These are phyloP conservation scores for Sebastes kiyomatsui DNA, from an alignment of 2,797 vertebrate genomes.

Conservation along the genomic window DNA sequence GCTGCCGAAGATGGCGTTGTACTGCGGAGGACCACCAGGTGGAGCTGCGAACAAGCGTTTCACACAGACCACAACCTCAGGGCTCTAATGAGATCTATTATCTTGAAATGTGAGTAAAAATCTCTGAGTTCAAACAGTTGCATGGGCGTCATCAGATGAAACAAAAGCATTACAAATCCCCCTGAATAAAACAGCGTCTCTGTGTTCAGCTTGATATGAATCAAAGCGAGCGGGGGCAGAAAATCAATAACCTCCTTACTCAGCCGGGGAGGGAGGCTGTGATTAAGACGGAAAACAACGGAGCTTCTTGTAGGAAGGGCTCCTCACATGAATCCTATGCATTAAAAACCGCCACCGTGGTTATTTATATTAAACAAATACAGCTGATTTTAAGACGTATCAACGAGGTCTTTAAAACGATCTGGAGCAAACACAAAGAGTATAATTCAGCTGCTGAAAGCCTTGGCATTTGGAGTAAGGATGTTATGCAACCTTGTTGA, in stretches of 20 bases:
- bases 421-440: constrained; percentile 60
- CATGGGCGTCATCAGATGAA: constrained; percentile 11
- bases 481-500: constrained; percentile 65
- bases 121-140: background rate
- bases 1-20: constrained; percentile 82
- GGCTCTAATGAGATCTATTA: constrained; percentile 12
- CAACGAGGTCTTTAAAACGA: constrained; percentile 26
- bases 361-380: background rate
- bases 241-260: constrained; percentile 66
- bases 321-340: constrained; percentile 13
- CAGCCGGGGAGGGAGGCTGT: constrained; percentile 15
- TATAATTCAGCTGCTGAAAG: constrained; percentile 63
- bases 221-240: constrained; percentile 42
- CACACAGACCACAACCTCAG: constrained; percentile 11
- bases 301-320: constrained; percentile 5
- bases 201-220: constrained; percentile 37
- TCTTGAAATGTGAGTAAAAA: background rate
- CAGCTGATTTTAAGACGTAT: constrained; percentile 21
- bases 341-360: background rate
- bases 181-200: constrained; percentile 27
- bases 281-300: constrained; percentile 41
- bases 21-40: constrained; percentile 82
- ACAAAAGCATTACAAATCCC: constrained; percentile 34
- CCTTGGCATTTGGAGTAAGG: constrained; percentile 66
- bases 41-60: constrained; percentile 72